Evolutionary conservation across 2,888 invertebrate species (phyloP).

Genomic region (Encarsia formosa): DNA sequence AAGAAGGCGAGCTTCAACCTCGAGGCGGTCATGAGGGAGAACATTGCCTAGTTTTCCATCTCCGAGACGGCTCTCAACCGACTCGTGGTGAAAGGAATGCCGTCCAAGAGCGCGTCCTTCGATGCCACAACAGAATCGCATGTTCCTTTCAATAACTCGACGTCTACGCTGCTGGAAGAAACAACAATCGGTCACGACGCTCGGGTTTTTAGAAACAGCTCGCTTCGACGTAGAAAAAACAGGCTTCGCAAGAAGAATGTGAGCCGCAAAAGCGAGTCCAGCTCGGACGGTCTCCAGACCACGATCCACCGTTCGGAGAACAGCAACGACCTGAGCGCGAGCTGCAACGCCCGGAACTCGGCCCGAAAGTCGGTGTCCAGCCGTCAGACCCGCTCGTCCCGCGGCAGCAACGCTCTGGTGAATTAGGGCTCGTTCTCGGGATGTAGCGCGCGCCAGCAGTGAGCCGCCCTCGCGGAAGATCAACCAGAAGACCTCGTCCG

Average conservation of each 20-base stretch:
- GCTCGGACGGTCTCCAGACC: slow-evolving; percentile 53
- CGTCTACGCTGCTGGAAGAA: slow-evolving; percentile 57
- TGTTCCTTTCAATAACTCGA: slow-evolving; percentile 51
- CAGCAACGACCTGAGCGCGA: slow-evolving; percentile 38
- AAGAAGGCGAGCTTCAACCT: slow-evolving; percentile 36
- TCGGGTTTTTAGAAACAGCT: slow-evolving; percentile 49
- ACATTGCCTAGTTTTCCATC: slow-evolving; percentile 66
- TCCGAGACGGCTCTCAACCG: slow-evolving; percentile 86
- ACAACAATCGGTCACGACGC: slow-evolving; percentile 45
- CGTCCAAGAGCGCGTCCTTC: slow-evolving; percentile 45
- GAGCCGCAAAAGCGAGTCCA: slow-evolving; percentile 57
- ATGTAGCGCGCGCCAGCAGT: slow-evolving; percentile 48
- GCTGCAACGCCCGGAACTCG: slow-evolving; percentile 34
- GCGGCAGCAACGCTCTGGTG: slow-evolving; percentile 55
- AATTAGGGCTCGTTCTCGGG: slow-evolving; percentile 75
- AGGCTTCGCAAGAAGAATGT: slow-evolving; percentile 51
- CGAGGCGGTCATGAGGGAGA: slow-evolving; percentile 39
- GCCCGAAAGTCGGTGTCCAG: slow-evolving; percentile 36
- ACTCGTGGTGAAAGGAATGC: slow-evolving; percentile 54
- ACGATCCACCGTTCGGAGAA: slow-evolving; percentile 42
- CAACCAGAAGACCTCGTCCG: slow-evolving; percentile 48
- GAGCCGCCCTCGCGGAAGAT: slow-evolving; percentile 53
- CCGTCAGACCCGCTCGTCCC: not conserved
- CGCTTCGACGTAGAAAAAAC: slow-evolving; percentile 51
- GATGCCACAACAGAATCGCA: slow-evolving; percentile 46